phyloP scores from a whole-genome alignment of 2,888 invertebrate species.

The Eumacrocentrus americanus region DNA sequence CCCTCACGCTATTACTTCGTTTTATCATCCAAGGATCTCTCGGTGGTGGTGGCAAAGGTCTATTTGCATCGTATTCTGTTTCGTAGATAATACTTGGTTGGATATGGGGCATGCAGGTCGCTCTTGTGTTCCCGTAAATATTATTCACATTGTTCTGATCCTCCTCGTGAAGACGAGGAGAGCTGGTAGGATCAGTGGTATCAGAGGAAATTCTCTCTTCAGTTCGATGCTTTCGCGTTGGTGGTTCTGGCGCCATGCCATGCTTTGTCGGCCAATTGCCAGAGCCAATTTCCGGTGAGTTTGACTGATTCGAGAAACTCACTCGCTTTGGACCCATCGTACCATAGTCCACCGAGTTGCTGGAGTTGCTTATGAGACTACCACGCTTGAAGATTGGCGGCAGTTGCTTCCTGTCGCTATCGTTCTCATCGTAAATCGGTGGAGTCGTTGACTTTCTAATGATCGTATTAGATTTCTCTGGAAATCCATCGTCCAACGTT shows the following conservation, averaged over 20 bases:
- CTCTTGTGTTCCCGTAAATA: slow-evolving; percentile 38
- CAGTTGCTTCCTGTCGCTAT: slow-evolving; percentile 37
- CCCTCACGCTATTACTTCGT: slow-evolving; percentile 37
- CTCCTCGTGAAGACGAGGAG: slow-evolving; percentile 36
- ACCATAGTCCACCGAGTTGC: slow-evolving; percentile 53
- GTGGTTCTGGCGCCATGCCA: slow-evolving; percentile 58
- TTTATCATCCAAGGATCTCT: slow-evolving; percentile 37
- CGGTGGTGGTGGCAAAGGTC: slow-evolving; percentile 61
- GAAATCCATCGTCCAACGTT: slow-evolving; percentile 30
- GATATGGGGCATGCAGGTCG: background rate
- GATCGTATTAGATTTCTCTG: slow-evolving; percentile 1
- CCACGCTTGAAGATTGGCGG: slow-evolving; percentile 65
- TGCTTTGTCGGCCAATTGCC: slow-evolving; percentile 64
- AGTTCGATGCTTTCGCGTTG: slow-evolving; percentile 49
- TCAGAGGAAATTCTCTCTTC: slow-evolving; percentile 41
- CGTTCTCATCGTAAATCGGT: slow-evolving; percentile 42
- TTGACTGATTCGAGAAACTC: slow-evolving; percentile 61
- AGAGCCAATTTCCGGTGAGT: slow-evolving; percentile 38
- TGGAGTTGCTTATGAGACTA: slow-evolving; percentile 60
- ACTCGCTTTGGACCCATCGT: slow-evolving; percentile 62
- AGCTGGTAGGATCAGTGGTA: slow-evolving; percentile 38
- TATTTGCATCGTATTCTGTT: slow-evolving; percentile 55
- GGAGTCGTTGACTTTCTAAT: slow-evolving; percentile 34
- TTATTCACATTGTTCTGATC: slow-evolving; percentile 36
- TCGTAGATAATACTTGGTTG: slow-evolving; percentile 28